Base-by-base conservation (phyloP, 1,140 invertebrate genomes). In the Limonius californicus region DNA sequence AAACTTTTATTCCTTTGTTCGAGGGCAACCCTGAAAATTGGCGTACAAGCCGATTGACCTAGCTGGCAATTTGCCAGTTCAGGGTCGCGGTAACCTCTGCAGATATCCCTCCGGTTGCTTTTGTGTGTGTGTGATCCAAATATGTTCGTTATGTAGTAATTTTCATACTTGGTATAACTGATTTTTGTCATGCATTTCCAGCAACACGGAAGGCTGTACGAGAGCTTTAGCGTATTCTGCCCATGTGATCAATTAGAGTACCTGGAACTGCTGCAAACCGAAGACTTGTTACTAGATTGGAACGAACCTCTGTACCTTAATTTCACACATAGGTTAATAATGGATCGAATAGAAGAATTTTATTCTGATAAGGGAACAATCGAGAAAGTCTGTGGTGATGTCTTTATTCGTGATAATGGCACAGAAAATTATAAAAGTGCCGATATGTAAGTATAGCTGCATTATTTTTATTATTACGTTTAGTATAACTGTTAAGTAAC, bases 171-270 rank as follows among this genome's bases (percentile, higher is more conserved):
- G 3, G 14, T n/a, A n/a, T 45, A 45, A 45, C 16, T 63, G 11
- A 63, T 61, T 58, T 66, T 62, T 71, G n/a, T 6, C 7, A 39
- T 39, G 9, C n/a, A 39, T 27, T 81, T 82, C 12, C 68, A 92
- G 89, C 89, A 88, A 19, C 87, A 91, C 76, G 86, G 85, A 70
- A 81, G 82, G 77, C 75, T 87, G 61, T 90, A 90, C 79, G 89
- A 90, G 75, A 90, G 89, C 70, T 87, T 92, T 69, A 87, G 87
- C 57, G 87, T 90, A 60, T 92, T 91, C 77, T 91, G 89, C 79
- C 89, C 90, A 21, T 85, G 83, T 66, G 83, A 87, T 72, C 82
- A 84, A 62, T 78, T 89, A 61, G 87, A 91, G 53, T 77, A 83
- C 67, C 80, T 91, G 66, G 81, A 86, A 68, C 74, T 90, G 60